Conservation (phyloP, 2,888 invertebrate genomes). For the Hemaris fuciformis region DNA sequence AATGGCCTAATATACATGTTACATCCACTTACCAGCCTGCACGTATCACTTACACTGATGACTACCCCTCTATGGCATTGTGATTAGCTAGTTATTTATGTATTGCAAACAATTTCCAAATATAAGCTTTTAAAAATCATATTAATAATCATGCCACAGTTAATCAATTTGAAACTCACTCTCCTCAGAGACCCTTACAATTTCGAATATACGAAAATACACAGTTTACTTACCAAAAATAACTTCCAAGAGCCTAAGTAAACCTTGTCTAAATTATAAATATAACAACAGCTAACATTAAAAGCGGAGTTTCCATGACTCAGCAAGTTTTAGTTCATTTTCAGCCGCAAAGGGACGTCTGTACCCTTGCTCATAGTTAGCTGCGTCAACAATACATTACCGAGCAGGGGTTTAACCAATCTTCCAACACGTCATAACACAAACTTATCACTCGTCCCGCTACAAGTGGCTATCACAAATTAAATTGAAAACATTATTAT, state of each 20-base stretch:
- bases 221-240: not conserved
- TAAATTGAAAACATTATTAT: not conserved
- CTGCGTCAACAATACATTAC: constrained; percentile 33
- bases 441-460: constrained; percentile 20
- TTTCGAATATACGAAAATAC: too few relatives aligned
- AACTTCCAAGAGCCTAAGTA: too few relatives aligned
- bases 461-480: not conserved
- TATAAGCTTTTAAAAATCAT: too few relatives aligned
- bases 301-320: constrained; percentile 30
- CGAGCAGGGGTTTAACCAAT: constrained; percentile 28
- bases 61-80: too few relatives aligned
- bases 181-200: too few relatives aligned
- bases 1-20: too few relatives aligned
- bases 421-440: constrained; percentile 23
- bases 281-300: constrained; percentile 23
- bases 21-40: too few relatives aligned
- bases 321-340: constrained; percentile 32
- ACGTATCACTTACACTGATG: too few relatives aligned
- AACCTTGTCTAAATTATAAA: constrained; percentile 19
- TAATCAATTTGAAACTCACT: too few relatives aligned
- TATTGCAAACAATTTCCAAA: too few relatives aligned
- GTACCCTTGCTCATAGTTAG: constrained; percentile 28
- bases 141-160: too few relatives aligned
- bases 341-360: constrained; percentile 28
- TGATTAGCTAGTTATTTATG: too few relatives aligned